Conservation (phyloP, 2,888 invertebrate genomes). For the Aphodius sticticus region DNA sequence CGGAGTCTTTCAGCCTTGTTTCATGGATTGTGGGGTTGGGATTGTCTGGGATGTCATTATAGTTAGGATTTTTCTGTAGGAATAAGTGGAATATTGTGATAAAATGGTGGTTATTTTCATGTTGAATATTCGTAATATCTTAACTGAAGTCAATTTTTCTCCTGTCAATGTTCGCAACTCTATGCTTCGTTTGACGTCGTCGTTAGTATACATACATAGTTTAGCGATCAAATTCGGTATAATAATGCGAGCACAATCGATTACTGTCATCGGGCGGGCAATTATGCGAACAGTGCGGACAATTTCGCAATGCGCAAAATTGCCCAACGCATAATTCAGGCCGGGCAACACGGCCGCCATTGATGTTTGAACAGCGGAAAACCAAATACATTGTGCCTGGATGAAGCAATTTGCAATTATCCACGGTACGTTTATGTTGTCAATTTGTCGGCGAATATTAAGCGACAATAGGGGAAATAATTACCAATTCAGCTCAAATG, state of each 20-base stretch:
- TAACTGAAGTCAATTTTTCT: too few relatives aligned
- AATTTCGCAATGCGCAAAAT: slow-evolving; percentile 13
- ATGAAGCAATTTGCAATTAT: slow-evolving; percentile 34
- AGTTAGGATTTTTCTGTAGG: too few relatives aligned
- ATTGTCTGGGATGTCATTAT: too few relatives aligned
- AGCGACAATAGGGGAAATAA: slow-evolving; percentile 20
- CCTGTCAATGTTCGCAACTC: too few relatives aligned
- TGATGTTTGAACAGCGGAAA: slow-evolving; percentile 5
- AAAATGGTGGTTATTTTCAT: too few relatives aligned
- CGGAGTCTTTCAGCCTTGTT: too few relatives aligned
- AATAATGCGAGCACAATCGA: neutral
- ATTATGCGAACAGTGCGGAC: neutral
- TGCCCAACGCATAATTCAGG: slow-evolving; percentile 16
- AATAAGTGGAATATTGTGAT: too few relatives aligned
- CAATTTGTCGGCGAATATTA: slow-evolving; percentile 28
- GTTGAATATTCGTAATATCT: too few relatives aligned
- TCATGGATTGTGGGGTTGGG: too few relatives aligned
- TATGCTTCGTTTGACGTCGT: too few relatives aligned
- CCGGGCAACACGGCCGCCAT: slow-evolving; percentile 16
- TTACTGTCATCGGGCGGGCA: neutral
- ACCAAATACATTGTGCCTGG: slow-evolving; percentile 25
- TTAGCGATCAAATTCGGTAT: too few relatives aligned
- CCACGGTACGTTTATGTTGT: slow-evolving; percentile 33
- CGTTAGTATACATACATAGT: too few relatives aligned
- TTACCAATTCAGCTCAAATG: neutral